These are phyloP conservation scores for Cuculus canorus DNA, from an alignment of 2,797 vertebrate species.

Conservation along the genomic window DNA sequence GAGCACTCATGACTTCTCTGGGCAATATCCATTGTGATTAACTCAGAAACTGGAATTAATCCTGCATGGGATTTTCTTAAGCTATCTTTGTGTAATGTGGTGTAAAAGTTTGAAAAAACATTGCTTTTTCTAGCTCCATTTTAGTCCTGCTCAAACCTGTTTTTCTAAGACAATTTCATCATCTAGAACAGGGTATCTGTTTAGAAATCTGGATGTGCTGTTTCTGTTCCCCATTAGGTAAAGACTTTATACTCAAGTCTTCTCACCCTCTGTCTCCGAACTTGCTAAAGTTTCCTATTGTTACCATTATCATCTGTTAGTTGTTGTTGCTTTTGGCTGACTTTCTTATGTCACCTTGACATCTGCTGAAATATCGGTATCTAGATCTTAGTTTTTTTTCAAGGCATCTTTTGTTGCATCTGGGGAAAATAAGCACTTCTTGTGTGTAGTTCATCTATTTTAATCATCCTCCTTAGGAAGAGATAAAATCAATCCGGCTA, in stretches of 20 bases:
- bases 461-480: neutral
- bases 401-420: neutral
- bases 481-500: constrained; percentile 15
- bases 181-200: neutral
- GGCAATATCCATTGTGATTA: neutral
- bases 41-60: neutral
- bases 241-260: neutral
- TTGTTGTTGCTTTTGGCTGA: neutral
- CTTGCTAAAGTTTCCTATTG: neutral
- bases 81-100: neutral
- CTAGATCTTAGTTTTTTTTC: constrained; percentile 10
- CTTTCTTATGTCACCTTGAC: constrained; percentile 9
- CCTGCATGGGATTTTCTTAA: neutral
- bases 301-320: neutral
- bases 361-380: neutral
- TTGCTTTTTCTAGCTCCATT: neutral
- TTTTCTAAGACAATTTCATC: neutral
- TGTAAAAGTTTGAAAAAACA: neutral
- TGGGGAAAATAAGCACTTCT: neutral
- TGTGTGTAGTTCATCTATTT: neutral
- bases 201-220: neutral
- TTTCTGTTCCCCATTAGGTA: neutral
- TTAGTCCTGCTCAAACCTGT: neutral
- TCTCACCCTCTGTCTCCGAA: neutral
- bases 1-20: no score